Evolutionary conservation across 2,888 invertebrate species (phyloP).

Genomic region (Pherbina coryleti): DNA sequence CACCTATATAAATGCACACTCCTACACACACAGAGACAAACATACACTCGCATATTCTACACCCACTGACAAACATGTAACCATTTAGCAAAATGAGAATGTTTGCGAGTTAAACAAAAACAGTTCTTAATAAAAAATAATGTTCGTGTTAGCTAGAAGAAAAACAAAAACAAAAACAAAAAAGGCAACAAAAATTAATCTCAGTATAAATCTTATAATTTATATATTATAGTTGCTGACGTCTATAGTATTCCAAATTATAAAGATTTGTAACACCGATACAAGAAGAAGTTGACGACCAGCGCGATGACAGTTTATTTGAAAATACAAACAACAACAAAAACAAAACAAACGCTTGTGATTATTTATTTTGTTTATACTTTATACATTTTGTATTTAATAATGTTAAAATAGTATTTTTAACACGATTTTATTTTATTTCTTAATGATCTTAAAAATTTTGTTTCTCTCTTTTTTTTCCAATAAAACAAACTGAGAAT

Average conservation of each 20-base stretch:
- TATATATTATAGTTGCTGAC: constrained; percentile 26
- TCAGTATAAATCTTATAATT: constrained; percentile 28
- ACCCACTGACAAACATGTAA: background rate
- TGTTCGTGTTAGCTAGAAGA: background rate
- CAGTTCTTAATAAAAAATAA: background rate
- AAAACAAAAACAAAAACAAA: background rate
- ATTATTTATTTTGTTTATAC: constrained; percentile 28
- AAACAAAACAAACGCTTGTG: constrained; percentile 25
- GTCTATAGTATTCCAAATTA: constrained; percentile 25
- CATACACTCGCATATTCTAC: background rate
- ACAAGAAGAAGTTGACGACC: background rate
- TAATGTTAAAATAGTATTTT: background rate
- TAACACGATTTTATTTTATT: background rate
- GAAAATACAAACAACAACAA: background rate
- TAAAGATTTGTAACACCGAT: background rate
- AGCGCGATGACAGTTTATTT: background rate
- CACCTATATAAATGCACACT: background rate
- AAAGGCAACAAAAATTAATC: constrained; percentile 5
- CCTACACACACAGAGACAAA: background rate
- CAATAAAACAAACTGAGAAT: background rate
- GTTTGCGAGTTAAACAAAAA: background rate
- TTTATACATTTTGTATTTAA: constrained; percentile 25
- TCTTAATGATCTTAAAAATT: background rate
- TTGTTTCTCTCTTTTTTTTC: background rate
- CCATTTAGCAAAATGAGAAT: background rate